Evolutionary conservation across 1,140 invertebrate genomes (phyloP).

Genomic region (Drosophila seguyi): DNA sequence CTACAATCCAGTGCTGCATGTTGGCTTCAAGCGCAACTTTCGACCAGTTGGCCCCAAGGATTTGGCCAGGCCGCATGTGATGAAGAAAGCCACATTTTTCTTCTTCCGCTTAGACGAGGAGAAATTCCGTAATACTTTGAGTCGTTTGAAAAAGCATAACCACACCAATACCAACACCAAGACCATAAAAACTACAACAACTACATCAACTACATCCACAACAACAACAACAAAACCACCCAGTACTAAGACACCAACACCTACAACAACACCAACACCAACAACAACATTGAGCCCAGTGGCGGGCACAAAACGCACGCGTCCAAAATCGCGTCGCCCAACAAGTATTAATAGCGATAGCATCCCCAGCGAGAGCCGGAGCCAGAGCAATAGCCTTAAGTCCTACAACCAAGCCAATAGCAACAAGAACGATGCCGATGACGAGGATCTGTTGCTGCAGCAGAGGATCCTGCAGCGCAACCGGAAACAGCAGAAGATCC

Average conservation of each 20-base stretch:
- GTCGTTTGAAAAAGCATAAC: not conserved
- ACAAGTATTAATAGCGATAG: constrained; percentile 83
- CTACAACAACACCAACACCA: constrained; percentile 26
- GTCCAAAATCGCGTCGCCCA: constrained; percentile 47
- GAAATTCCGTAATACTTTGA: constrained; percentile 29
- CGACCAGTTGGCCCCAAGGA: constrained; percentile 68
- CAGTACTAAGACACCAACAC: constrained; percentile 44
- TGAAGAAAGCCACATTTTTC: constrained; percentile 56
- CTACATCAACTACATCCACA: constrained; percentile 38
- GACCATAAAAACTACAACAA: constrained; percentile 31
- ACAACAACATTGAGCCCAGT: constrained; percentile 53
- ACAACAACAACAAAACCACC: constrained; percentile 36
- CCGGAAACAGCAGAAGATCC: constrained; percentile 9
- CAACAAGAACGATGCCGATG: constrained; percentile 39
- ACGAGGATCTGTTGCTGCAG: constrained; percentile 45
- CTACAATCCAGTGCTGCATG: constrained; percentile 59
- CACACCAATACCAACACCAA: constrained; percentile 21
- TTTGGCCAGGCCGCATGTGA: constrained; percentile 34
- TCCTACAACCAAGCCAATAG: constrained; percentile 56
- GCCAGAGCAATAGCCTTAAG: constrained; percentile 65
- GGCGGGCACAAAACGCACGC: constrained; percentile 54
- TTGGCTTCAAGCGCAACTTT: constrained; percentile 74
- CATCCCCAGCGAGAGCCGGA: constrained; percentile 30
- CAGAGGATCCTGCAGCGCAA: constrained; percentile 41
- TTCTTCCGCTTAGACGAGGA: constrained; percentile 56